These are phyloP conservation scores for Agonum fuliginosum DNA, from an alignment of 2,888 invertebrate species.

Conservation along the genomic window DNA sequence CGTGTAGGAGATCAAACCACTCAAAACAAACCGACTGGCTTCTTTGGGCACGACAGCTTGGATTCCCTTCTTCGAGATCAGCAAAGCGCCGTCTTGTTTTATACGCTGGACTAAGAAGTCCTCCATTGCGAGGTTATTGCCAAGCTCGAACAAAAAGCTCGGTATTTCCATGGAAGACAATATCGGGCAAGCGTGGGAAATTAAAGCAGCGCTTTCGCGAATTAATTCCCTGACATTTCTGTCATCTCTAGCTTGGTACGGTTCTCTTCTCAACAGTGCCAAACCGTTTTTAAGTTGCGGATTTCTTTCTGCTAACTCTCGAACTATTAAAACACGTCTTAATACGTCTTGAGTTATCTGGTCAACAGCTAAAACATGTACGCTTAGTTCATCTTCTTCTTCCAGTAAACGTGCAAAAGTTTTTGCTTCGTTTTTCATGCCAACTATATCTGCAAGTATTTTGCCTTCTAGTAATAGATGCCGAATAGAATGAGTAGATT, in stretches of 20 bases:
- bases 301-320: conserved; percentile 81
- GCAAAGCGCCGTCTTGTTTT: conserved; percentile 77
- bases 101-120: conserved; percentile 81
- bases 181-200: conserved; percentile 71
- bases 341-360: conserved; percentile 79
- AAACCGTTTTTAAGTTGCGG: conserved; percentile 79
- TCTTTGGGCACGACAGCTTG: conserved; percentile 87
- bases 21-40: conserved; percentile 82
- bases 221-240: conserved; percentile 82
- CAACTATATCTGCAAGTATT: conserved; percentile 82
- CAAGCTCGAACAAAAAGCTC: conserved; percentile 78
- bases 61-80: conserved; percentile 83
- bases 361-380: conserved; percentile 77
- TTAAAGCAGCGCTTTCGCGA: conserved; percentile 82
- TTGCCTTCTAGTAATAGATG: conserved; percentile 79
- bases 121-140: conserved; percentile 85
- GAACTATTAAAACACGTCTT: conserved; percentile 82
- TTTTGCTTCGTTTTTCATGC: conserved; percentile 79
- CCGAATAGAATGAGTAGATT: conserved; percentile 68
- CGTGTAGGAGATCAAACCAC: conserved; percentile 84
- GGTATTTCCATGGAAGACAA: conserved; percentile 84
- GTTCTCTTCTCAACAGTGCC: conserved; percentile 78
- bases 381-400: conserved; percentile 76
- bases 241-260: conserved; percentile 81
- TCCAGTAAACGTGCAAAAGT: conserved; percentile 73